Conservation (phyloP, 2,113 vertebrate species). For the Anguilla rostrata region DNA sequence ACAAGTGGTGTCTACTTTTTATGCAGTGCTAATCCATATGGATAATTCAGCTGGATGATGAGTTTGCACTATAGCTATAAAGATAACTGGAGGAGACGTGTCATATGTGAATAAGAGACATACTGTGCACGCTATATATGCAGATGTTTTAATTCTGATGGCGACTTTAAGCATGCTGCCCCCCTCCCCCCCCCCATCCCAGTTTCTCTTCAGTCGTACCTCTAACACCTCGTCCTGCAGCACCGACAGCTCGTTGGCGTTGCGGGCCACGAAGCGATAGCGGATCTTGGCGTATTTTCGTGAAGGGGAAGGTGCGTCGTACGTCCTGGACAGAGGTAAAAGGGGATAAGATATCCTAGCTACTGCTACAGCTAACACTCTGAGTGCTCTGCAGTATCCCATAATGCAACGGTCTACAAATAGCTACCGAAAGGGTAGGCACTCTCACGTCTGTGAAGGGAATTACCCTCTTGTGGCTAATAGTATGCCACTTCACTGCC, state of each 20-base stretch:
- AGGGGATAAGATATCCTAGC: not conserved
- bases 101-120: not conserved
- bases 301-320: conserved; percentile 57
- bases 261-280: conserved; percentile 90
- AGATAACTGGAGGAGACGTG: not conserved
- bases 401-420: too few relatives aligned
- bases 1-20: too few relatives aligned
- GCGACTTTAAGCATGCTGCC: too few relatives aligned
- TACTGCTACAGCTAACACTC: not conserved
- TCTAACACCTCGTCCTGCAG: conserved; percentile 89
- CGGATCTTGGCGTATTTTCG: conserved; percentile 84
- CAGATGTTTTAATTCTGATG: not conserved
- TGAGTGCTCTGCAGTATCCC: too few relatives aligned
- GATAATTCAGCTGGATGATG: not conserved
- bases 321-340: conserved; percentile 65
- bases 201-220: conserved; percentile 61
- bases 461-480: too few relatives aligned
- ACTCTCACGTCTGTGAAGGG: too few relatives aligned
- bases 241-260: conserved; percentile 89
- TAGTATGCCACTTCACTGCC: too few relatives aligned
- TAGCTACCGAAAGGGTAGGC: too few relatives aligned
- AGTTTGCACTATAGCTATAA: not conserved
- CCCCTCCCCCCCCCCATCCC: not conserved
- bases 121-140: too few relatives aligned
- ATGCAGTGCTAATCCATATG: not conserved